phyloP scores from a whole-genome alignment of 2,113 vertebrate genomes.

The Pagrus major region DNA sequence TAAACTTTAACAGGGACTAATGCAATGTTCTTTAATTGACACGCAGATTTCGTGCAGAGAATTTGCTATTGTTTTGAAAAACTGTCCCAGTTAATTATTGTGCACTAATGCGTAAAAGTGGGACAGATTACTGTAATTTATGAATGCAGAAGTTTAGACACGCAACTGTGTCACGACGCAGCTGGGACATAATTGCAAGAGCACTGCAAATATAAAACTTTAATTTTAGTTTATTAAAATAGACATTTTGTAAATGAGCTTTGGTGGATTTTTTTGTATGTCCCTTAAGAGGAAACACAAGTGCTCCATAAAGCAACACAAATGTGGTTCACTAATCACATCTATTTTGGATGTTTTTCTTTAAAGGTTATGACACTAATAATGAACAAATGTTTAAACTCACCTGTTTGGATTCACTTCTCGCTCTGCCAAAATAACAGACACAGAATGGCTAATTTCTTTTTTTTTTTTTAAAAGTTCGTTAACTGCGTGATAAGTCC shows the following conservation, averaged over 20 bases:
- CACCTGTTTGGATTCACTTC: constrained; percentile 59
- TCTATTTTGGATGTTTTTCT: background rate
- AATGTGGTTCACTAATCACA: background rate
- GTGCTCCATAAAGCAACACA: no score
- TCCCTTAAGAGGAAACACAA: background rate
- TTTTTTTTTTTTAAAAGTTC: no score
- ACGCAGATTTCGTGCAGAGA: background rate
- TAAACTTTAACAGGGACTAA: background rate
- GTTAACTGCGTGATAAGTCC: constrained; percentile 21
- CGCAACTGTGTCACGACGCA: background rate
- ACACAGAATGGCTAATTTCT: background rate
- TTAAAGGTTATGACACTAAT: background rate
- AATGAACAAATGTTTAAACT: constrained; percentile 25
- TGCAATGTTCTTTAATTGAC: background rate
- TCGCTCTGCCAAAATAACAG: constrained; percentile 23
- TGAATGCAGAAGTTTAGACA: constrained; percentile 18
- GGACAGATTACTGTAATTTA: constrained; percentile 23
- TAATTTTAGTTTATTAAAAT: background rate
- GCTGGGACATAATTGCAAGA: background rate
- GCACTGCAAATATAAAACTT: background rate
- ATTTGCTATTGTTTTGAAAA: constrained; percentile 36
- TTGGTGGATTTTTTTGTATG: background rate
- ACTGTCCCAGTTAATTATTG: constrained; percentile 49
- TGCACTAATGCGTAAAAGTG: constrained; percentile 44
- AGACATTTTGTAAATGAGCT: background rate